phyloP scores from a whole-genome alignment of 2,113 vertebrate species.

The Peromyscus polionotus region DNA sequence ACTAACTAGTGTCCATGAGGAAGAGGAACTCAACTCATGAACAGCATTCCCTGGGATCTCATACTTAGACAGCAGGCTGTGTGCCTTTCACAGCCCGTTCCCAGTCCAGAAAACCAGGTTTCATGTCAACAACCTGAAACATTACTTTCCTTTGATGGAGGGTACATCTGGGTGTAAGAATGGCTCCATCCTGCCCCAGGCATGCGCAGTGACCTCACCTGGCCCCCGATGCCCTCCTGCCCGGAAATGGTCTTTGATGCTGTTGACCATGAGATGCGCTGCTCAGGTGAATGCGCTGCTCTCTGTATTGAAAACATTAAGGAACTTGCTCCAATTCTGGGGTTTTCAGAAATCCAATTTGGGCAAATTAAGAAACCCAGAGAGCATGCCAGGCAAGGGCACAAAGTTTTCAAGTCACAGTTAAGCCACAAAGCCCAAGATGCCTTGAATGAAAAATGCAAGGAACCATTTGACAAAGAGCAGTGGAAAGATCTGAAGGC shows the following conservation, averaged over 20 bases:
- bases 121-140: conserved; percentile 31
- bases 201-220: conserved; percentile 53
- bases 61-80: conserved; percentile 35
- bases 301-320: conserved; percentile 73
- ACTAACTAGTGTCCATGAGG: conserved; percentile 18
- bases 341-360: conserved; percentile 78
- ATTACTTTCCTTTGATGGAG: conserved; percentile 1
- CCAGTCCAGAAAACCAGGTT: conserved; percentile 59
- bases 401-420: conserved; percentile 73
- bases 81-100: neutral
- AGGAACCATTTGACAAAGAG: conserved; percentile 66
- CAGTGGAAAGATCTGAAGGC: conserved; percentile 66
- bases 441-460: conserved; percentile 72
- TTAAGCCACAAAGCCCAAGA: conserved; percentile 65
- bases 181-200: conserved; percentile 47
- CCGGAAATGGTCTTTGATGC: conserved; percentile 64
- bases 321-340: conserved; percentile 62
- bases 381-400: conserved; percentile 55
- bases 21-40: neutral
- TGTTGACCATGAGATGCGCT: conserved; percentile 14
- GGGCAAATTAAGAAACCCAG: conserved; percentile 74
- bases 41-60: neutral
- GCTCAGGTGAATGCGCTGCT: conserved; percentile 49
- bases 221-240: conserved; percentile 10
- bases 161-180: conserved; percentile 45